Evolutionary conservation across 2,888 invertebrate species (phyloP), one percentile per base, ranked within the genome.

Genomic region (Dryobotodes eremita): DNA sequence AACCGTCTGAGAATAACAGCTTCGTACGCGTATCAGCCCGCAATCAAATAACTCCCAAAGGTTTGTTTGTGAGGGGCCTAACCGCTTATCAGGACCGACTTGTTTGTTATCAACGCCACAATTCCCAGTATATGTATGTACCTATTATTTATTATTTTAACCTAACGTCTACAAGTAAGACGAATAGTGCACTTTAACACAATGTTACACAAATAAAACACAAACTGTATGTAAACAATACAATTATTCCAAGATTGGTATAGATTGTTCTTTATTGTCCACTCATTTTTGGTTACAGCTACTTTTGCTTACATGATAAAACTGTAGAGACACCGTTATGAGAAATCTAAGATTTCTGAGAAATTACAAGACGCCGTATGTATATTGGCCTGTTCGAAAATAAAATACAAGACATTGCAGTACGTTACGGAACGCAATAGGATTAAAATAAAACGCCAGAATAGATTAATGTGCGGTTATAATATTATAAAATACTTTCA

Each of bases 401-500:
- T 62, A 57, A 26, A 68, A 85, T 69, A 81, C 70, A 85, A 68
- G 36, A 74, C 31, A 50, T 70, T 70, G 69, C 80, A 65, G 68
- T 85, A 73, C 82, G 46, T 75, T 71, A 83, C 79, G 65, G 86
- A 79, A 75, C 79, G 70, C 83, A 79, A 57, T 61, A 77, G 80
- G 76, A 68, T 81, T 73, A 89, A 94, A 92, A 89, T 91, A 92
- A 93, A 92, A 86, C 88, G 83, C 86, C 76, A 79, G 62, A 79
- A 86, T 89, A 91, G 92, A 92, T 92, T 94, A 94, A 93, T 94
- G 94, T 92, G 92, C 90, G 95, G 95, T 95, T 96, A 96, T 96
- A 96, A 95, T 96, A 94, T 94, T 95, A 96, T 96, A 96, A 96
- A 96, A 96, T 96, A 96, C 95, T 95, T 95, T 95, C 94, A 95